phyloP scores from a whole-genome alignment of 2,888 invertebrate species.

The Mythimna impura region DNA sequence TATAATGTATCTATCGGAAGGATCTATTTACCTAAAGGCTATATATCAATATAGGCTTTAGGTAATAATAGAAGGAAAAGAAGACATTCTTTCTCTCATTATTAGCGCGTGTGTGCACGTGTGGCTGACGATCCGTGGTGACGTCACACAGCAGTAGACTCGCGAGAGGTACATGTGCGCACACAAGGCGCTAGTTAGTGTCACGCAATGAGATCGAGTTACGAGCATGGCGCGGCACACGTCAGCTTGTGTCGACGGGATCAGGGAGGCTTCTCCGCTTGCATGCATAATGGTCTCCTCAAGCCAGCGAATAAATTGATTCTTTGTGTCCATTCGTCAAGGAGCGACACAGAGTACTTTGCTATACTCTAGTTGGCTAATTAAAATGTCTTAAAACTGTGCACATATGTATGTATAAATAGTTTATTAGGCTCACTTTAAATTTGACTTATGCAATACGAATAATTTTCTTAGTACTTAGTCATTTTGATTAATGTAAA shows the following conservation, averaged over 20 bases:
- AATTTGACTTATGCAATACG: background rate
- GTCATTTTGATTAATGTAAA: background rate
- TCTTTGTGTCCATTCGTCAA: background rate
- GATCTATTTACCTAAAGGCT: background rate
- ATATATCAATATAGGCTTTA: too few relatives aligned
- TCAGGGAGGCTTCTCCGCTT: background rate
- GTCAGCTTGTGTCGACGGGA: background rate
- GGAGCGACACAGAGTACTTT: background rate
- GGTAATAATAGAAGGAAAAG: too few relatives aligned
- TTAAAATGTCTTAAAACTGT: background rate
- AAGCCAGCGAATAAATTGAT: background rate
- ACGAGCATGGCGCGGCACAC: conserved; percentile 4
- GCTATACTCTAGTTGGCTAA: too few relatives aligned
- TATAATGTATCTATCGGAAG: background rate
- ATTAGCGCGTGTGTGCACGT: background rate
- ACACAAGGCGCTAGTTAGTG: conserved; percentile 11
- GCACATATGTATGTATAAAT: too few relatives aligned
- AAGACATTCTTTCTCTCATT: background rate
- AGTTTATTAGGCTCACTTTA: background rate
- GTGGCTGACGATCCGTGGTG: background rate
- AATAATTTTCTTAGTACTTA: background rate
- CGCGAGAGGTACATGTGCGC: background rate
- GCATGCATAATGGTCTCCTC: conserved; percentile 5
- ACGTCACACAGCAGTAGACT: background rate
- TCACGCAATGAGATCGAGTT: conserved; percentile 21